Evolutionary conservation across 2,113 vertebrate species (phyloP), one percentile per base, ranked within the genome.

Genomic region (Crocuta crocuta): DNA sequence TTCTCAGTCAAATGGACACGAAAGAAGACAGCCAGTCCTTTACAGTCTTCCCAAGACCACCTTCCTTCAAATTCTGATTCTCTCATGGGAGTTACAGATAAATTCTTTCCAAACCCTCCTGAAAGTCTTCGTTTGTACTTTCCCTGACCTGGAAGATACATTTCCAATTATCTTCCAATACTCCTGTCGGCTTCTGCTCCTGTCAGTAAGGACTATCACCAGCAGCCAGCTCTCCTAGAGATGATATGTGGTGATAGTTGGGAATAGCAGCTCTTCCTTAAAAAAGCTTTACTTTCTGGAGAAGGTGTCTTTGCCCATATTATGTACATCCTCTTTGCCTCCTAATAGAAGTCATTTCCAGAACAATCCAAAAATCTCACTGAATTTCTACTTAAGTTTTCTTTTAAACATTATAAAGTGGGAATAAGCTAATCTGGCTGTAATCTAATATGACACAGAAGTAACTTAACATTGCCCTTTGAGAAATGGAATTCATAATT

Each of bases 31-130:
- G 6, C 12, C 48, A 24, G 33, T 89, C 28, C 45, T 81, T 13
- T 2, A 10, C 2, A 26, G 86, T 53, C 39, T 73, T 81, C n/a
- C 39, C 76, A 95, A 58, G 45, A 81, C n/a, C 48, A 79, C 33
- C 13, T 94, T 74, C 28, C 19, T 68, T 94, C 73, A 73, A 80
- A 88, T 78, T 96, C 31, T 58, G 55, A 79, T 92, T 92, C 24
- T 73, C 39, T 81, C 66, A 5, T 48, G 73, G 4, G 87, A 92
- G n/a, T 76, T 81, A 45, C 1, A 68, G 45, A 50, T 74, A 76
- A 80, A 66, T 71, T 66, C 28, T 79, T 91, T 88, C 70, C 43
- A 78, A 88, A 70, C 23, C 11, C 73, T 63, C 23, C 28, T 91
- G 53, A 50, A 73, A 78, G 23, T 92, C 61, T 96, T 31, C 26